Evolutionary conservation across 1,140 invertebrate species (phyloP), one percentile per base, ranked within the genome.

Genomic region (Drosophila quadrilineata): DNA sequence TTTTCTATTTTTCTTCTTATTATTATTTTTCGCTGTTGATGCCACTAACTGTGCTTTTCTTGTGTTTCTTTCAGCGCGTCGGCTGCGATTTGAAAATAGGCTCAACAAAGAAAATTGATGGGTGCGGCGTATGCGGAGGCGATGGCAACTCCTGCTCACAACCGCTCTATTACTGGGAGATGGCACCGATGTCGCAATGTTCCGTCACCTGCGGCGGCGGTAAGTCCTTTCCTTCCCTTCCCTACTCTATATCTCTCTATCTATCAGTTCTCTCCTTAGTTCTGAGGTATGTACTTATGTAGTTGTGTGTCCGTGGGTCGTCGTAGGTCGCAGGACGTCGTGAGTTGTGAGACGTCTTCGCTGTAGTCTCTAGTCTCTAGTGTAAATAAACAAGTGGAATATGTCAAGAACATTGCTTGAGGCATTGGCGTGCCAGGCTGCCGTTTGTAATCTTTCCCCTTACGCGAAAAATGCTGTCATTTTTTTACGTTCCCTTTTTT

Each of bases 141-240:
- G 95, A 98, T 89, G 96, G 96, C 36, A 94, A 94, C 48, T 93
- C 94, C 38, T 97, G 96, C 90, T 92, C 92, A 1, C 92, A 94
- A 71, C 93, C 94, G 38, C 90, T 94, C 40, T 97, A 97, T 91
- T 93, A 95, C 71, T 98, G 97, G 97, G 93, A 94, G 53, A 92
- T 95, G 40, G 93, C 95, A 36, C 93, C 94, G 48, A 94, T 94
- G 65, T 95, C 94, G 2, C 91, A 94, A 28, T 98, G 97, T 89
- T 97, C 96, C 9, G 94, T 94, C 53, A 95, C 95, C 36, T 98
- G 97, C 91, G 97, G 97, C 60, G 96, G 96, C 92, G 97, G 97
- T 98, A 91, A 92, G 92, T 89, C 48, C 56, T 75, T 31, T 49
- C 8, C 24, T 12, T 29, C 6, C 14, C 31, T 12, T 10, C 0